These are phyloP conservation scores for Casuarius casuarius DNA, from an alignment of 2,113 vertebrate species.

Conservation along the genomic window DNA sequence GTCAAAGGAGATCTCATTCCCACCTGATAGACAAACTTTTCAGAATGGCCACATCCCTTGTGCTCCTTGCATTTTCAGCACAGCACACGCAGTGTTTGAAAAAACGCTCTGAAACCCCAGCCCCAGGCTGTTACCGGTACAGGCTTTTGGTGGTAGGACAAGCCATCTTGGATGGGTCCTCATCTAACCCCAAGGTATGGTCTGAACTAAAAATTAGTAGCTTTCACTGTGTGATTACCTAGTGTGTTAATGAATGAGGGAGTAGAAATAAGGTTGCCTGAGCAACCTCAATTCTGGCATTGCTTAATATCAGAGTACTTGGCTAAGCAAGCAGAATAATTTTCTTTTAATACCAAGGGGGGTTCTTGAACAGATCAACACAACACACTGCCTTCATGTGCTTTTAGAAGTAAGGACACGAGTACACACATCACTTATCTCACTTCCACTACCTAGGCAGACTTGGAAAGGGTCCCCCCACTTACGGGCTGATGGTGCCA, in stretches of 20 bases:
- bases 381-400: not conserved
- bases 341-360: not conserved
- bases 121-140: not conserved
- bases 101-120: not conserved
- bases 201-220: not conserved
- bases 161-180: not conserved
- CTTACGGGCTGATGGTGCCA: not conserved
- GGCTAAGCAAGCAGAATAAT: not conserved
- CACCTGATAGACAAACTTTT: not conserved
- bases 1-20: not conserved
- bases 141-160: not conserved
- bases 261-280: conserved; percentile 49
- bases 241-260: not conserved
- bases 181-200: not conserved
- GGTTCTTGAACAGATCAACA: not conserved
- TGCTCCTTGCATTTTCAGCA: not conserved
- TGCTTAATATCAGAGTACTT: not conserved
- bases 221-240: not conserved
- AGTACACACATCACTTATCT: accelerated
- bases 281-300: conserved; percentile 44
- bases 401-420: not conserved
- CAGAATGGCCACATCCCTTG: not conserved
- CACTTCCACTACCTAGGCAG: not conserved
- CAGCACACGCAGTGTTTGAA: not conserved
- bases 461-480: not conserved